Base-by-base conservation (phyloP, 2,113 vertebrate species). In the Aramus guarauna region DNA sequence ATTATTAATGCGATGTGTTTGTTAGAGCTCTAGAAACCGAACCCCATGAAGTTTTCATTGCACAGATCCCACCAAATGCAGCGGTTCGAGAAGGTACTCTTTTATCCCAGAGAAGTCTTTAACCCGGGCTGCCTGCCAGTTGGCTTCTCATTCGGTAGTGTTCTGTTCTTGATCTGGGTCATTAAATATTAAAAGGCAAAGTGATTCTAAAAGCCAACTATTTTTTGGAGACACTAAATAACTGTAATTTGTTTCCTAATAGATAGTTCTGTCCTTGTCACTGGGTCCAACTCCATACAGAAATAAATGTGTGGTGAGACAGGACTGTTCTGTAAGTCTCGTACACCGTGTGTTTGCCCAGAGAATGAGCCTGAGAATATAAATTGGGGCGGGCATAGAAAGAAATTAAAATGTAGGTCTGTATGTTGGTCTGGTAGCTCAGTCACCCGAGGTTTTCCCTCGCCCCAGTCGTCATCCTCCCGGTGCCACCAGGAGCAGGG, bases 101-200 rank as follows among this genome's bases (percentile, higher is more conserved):
- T 15, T 36, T 84, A 50, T 79, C 86, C 66, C 3, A 6, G 77
- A 86, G 82, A 71, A 68, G 79, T 22, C 88, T 68, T 14, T 82
- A 43, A 69, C 87, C 88, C 52, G 85, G 96, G 94, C 95, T 62
- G 55, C 79, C 88, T 92, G 95, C 96, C 96, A 96, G 88, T 22
- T 92, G 92, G 92, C 92, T 90, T 73, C 93, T 92, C 11, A 11
- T 50, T 74, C 4, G 1, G 84, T 59, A 95, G 91, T 48, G 1
- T 91, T 95, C 95, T 97, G 97, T 95, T 96, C 95, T 94, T 97
- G 66, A 90, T 80, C 82, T 81, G 85, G 75, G 92, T 94, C 94
- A 96, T 97, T 96, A 96, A 97, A 97, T 97, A 97, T 97, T 97
- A 97, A 97, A 93, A 97, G 91, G 41, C 90, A 95, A 90, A 97